A percentile compares a stretch with the other conserved stretches of the same genome.
phyloP scores from a whole-genome alignment of 2,113 vertebrate species.

The Heterotilapia buettikoferi region DNA sequence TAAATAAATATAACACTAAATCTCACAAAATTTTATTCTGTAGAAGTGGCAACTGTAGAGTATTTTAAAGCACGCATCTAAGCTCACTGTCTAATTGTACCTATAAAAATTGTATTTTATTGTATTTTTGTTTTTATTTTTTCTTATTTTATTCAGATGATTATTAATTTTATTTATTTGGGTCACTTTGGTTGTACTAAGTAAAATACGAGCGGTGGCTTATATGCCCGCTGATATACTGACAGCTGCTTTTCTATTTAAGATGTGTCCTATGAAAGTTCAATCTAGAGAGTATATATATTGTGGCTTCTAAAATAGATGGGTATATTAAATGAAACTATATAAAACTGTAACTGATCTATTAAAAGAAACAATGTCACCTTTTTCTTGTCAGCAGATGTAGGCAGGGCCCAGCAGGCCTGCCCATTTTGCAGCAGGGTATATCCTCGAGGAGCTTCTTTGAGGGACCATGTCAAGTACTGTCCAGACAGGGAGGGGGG shows the following conservation, averaged over 20 bases:
- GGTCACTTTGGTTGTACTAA: neutral
- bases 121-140: neutral
- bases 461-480: constrained; percentile 72
- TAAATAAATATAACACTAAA: neutral
- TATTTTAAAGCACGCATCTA: neutral
- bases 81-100: neutral
- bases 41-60: neutral
- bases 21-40: neutral
- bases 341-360: neutral
- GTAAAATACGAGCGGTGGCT: neutral
- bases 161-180: neutral
- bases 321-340: neutral
- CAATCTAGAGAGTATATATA: neutral
- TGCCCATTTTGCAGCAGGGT: constrained; percentile 74
- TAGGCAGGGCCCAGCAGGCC: constrained; percentile 42
- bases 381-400: constrained; percentile 38
- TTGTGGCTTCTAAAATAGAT: neutral
- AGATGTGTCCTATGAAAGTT: neutral
- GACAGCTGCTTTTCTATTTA: neutral
- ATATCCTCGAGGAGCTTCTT: constrained; percentile 53
- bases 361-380: neutral
- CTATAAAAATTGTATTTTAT: neutral
- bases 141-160: neutral
- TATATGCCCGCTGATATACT: neutral
- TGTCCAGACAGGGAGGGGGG: constrained; percentile 68